Conservation (phyloP, 2,797 vertebrate species). For the Pogonophryne albipinna region DNA sequence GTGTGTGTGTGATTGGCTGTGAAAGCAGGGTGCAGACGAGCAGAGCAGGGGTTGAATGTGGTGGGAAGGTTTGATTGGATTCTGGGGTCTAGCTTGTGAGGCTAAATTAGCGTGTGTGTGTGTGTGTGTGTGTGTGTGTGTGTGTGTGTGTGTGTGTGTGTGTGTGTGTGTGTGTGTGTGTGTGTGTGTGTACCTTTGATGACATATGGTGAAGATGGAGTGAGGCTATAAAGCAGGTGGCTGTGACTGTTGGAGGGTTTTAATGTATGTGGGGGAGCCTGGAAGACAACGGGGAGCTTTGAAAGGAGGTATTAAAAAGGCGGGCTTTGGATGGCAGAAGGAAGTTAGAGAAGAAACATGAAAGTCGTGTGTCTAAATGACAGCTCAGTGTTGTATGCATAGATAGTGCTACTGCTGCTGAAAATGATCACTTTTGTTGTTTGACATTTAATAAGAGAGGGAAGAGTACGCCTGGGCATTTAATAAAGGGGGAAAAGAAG, state of each 20-base stretch:
- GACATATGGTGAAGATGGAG: conserved; percentile 68
- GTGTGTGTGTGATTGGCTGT: conserved; percentile 26
- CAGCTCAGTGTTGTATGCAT: not conserved
- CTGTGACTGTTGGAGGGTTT: conserved; percentile 64
- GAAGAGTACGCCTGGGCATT: not conserved
- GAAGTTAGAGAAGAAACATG: conserved; percentile 2
- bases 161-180: not conserved
- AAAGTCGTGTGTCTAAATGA: conserved; percentile 1
- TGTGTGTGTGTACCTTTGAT: conserved; percentile 22
- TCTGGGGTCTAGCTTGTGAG: conserved; percentile 38
- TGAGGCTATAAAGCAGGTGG: conserved; percentile 71
- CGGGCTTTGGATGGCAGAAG: conserved; percentile 18
- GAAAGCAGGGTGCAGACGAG: conserved; percentile 37
- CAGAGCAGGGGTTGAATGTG: conserved; percentile 43
- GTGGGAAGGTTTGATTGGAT: conserved; percentile 68
- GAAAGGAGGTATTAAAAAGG: conserved; percentile 41
- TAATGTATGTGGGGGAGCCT: conserved; percentile 54
- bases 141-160: not conserved
- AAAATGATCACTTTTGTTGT: conserved; percentile 13
- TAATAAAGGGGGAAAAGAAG: not conserved
- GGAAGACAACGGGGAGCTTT: conserved; percentile 44
- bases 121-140: conserved; percentile 13
- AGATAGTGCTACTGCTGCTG: not conserved
- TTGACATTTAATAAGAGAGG: not conserved
- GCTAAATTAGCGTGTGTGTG: conserved; percentile 37